phyloP scores from a whole-genome alignment of 2,113 vertebrate genomes.

The Sterrhoptilus dennistouni region DNA sequence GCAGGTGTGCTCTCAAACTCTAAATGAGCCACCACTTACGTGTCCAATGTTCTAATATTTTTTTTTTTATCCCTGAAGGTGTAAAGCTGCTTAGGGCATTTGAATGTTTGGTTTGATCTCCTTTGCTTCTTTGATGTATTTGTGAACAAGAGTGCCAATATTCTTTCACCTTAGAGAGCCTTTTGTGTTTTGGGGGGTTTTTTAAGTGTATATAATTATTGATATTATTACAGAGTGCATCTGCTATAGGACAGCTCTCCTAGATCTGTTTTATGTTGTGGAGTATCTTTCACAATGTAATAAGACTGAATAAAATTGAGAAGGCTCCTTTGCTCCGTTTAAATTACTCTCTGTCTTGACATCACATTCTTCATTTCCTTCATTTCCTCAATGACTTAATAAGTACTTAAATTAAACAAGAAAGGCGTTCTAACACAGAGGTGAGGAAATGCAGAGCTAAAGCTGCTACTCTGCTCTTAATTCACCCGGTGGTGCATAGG shows the following conservation, averaged over 20 bases:
- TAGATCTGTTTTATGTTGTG: neutral
- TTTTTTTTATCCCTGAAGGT: neutral
- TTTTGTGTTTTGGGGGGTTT: neutral
- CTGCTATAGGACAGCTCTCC: neutral
- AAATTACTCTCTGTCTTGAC: neutral
- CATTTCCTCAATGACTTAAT: slow-evolving; percentile 44
- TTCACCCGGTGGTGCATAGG: slow-evolving; percentile 6
- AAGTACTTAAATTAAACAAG: slow-evolving; percentile 39
- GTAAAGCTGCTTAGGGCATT: neutral
- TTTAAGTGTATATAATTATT: neutral
- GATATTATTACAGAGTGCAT: neutral
- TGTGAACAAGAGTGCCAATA: neutral
- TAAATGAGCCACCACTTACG: neutral
- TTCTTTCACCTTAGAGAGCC: neutral
- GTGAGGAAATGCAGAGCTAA: slow-evolving; percentile 40
- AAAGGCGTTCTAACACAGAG: neutral
- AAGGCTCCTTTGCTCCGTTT: neutral
- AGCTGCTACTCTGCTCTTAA: slow-evolving; percentile 20
- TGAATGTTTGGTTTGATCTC: neutral
- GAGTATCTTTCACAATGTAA: neutral
- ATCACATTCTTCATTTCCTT: slow-evolving; percentile 7
- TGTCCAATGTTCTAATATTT: neutral
- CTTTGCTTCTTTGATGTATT: neutral
- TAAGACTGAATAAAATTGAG: neutral
- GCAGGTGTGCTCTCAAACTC: neutral